Percentiles rank a stretch among this genome's conserved stretches.
Conservation (phyloP, 2,797 vertebrate genomes). For the Dendrocincla tyrannina region DNA sequence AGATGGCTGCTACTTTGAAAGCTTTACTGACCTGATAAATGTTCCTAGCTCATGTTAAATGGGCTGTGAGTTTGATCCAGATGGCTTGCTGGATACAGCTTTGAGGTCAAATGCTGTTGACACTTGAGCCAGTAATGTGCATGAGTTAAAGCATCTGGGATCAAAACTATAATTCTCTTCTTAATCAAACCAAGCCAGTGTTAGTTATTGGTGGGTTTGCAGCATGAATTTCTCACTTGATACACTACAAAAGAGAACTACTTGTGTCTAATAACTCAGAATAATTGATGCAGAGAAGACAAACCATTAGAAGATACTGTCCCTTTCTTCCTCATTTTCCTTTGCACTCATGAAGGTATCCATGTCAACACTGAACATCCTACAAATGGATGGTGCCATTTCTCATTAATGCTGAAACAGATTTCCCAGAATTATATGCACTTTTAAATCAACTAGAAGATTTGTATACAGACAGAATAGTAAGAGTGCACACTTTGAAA, state of each 20-base stretch:
- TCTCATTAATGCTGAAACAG: neutral
- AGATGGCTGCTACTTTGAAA: neutral
- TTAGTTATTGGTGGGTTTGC: neutral
- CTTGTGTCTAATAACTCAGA: neutral
- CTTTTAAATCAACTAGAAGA: neutral
- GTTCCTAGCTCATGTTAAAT: conserved; percentile 52
- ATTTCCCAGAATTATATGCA: neutral
- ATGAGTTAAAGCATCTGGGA: conserved; percentile 32
- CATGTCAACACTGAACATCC: neutral
- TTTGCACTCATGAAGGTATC: neutral
- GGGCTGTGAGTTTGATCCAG: conserved; percentile 51
- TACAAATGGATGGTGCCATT: neutral
- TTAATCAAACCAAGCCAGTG: neutral
- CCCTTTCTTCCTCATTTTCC: neutral
- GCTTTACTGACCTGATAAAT: conserved; percentile 53
- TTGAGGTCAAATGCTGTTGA: conserved; percentile 59
- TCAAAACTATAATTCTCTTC: neutral
- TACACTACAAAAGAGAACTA: neutral
- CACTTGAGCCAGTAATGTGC: conserved; percentile 10
- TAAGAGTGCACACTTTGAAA: neutral
- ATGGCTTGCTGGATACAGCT: conserved; percentile 40
- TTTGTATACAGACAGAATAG: neutral
- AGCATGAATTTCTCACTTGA: neutral
- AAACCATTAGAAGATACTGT: neutral
- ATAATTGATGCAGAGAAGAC: neutral